These are phyloP conservation scores for Drosophila sordidapex DNA, from an alignment of 2,888 invertebrate genomes.

Conservation along the genomic window DNA sequence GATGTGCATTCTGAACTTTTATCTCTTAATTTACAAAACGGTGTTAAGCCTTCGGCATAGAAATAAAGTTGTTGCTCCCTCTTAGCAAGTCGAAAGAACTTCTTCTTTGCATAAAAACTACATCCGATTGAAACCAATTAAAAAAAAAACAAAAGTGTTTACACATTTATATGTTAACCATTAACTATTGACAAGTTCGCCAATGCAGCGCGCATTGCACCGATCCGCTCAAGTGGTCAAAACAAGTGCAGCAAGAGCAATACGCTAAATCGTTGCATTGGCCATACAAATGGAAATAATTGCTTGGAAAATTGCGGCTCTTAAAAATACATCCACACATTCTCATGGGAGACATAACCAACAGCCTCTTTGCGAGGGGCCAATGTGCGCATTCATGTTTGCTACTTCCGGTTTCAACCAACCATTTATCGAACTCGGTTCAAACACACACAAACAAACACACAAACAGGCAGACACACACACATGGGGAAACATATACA, in stretches of 20 bases:
- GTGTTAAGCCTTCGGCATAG: background rate
- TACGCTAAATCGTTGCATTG: slow-evolving; percentile 35
- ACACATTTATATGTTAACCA: slow-evolving; percentile 24
- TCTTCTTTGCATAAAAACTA: background rate
- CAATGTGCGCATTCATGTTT: slow-evolving; percentile 30
- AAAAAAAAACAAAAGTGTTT: slow-evolving; percentile 5
- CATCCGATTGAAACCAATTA: background rate
- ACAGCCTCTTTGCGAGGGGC: background rate
- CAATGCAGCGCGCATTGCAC: slow-evolving; percentile 26
- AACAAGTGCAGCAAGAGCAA: background rate
- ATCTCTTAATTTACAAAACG: background rate
- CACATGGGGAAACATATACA: background rate
- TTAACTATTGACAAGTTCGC: slow-evolving; percentile 38
- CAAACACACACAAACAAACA: background rate
- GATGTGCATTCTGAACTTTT: too few relatives aligned
- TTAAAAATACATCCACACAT: slow-evolving; percentile 69
- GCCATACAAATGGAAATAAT: slow-evolving; percentile 72
- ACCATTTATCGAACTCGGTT: slow-evolving; percentile 20
- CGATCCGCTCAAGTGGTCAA: background rate
- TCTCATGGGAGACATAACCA: slow-evolving; percentile 56
- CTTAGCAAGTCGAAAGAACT: background rate
- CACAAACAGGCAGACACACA: background rate
- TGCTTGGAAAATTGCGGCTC: slow-evolving; percentile 71
- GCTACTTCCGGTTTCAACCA: slow-evolving; percentile 44
- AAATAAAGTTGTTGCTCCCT: background rate